phyloP scores from a whole-genome alignment of 2,888 invertebrate species.

The Trilocha varians region DNA sequence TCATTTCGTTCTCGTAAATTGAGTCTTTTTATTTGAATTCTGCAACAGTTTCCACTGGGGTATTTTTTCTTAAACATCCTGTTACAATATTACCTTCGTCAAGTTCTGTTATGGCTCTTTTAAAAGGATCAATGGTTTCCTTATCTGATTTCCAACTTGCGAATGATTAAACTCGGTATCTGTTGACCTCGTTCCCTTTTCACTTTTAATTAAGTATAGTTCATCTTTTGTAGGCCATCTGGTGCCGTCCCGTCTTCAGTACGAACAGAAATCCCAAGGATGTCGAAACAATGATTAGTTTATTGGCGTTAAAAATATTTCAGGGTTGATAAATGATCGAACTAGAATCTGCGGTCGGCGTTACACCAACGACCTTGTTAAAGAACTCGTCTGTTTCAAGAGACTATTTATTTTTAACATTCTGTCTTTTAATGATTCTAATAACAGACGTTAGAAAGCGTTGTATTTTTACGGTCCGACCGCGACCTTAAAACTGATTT shows the following conservation, averaged over 20 bases:
- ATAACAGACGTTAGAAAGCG: background rate
- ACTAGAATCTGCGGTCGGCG: conserved; percentile 3
- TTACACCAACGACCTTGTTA: conserved; percentile 3
- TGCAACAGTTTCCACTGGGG: too few species aligned
- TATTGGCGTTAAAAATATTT: conserved; percentile 8
- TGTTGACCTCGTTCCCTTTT: background rate
- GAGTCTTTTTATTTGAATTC: background rate
- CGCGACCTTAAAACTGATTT: background rate
- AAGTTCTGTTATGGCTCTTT: too few species aligned
- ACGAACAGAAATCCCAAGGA: conserved; percentile 3
- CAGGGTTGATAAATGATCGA: conserved; percentile 8
- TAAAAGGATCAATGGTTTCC: too few species aligned
- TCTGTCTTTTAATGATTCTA: conserved; percentile 5
- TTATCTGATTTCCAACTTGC: conserved; percentile 2
- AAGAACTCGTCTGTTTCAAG: conserved; percentile 2
- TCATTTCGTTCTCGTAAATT: conserved; percentile 9
- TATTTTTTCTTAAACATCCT: too few species aligned
- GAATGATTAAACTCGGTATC: background rate
- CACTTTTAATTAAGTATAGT: background rate
- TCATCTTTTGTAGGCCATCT: background rate
- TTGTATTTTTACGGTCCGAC: background rate
- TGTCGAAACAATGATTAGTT: conserved; percentile 5
- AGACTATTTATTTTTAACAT: conserved; percentile 7
- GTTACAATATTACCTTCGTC: too few species aligned
- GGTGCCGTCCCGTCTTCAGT: conserved; percentile 4